These are phyloP conservation scores for Ginglymostoma cirratum DNA, from an alignment of 2,113 vertebrate genomes.

Conservation along the genomic window DNA sequence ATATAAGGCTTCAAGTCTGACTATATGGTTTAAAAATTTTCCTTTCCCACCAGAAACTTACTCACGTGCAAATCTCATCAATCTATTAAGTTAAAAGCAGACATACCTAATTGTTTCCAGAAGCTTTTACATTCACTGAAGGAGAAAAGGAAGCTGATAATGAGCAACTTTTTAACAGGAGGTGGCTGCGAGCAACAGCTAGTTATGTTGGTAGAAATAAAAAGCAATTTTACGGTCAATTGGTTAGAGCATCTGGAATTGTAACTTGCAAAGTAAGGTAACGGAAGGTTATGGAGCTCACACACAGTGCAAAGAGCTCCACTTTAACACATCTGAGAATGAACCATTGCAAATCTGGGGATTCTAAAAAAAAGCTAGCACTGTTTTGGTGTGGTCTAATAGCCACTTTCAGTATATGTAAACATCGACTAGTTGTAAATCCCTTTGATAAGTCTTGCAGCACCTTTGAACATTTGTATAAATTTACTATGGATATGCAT, in stretches of 20 bases:
- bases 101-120: constrained; percentile 95
- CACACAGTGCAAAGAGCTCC: constrained; percentile 20
- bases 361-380: constrained; percentile 1
- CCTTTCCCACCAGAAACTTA: constrained; percentile 31
- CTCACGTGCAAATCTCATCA: constrained; percentile 94
- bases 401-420: neutral
- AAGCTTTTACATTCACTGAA: constrained; percentile 65
- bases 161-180: constrained; percentile 67
- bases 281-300: neutral
- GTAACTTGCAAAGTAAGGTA: constrained; percentile 68
- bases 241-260: constrained; percentile 86
- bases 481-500: neutral
- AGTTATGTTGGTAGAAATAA: constrained; percentile 70
- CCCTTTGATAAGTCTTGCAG: neutral
- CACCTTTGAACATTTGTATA: neutral
- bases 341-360: neutral
- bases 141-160: constrained; percentile 69
- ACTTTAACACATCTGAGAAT: neutral
- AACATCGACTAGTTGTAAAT: constrained; percentile 9
- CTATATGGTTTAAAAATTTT: neutral
- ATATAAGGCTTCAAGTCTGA: neutral
- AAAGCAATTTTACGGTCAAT: constrained; percentile 96
- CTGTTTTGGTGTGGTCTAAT: constrained; percentile 5
- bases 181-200: constrained; percentile 68
- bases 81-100: constrained; percentile 64